Evolutionary conservation across 1,140 invertebrate genomes (phyloP).

Genomic region (Manduca sexta): DNA sequence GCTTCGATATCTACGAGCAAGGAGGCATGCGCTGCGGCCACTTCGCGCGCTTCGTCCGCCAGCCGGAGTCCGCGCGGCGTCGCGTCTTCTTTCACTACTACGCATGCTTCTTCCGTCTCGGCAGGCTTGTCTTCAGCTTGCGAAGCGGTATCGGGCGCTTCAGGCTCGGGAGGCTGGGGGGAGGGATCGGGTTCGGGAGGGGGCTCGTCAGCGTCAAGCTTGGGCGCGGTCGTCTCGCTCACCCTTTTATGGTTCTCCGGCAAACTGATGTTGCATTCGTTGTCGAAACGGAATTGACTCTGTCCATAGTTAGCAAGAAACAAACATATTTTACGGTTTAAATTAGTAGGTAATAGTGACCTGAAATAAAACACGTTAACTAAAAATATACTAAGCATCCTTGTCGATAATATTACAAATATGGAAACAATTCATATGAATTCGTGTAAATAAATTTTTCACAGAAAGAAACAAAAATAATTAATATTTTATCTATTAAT

Average conservation of each 20-base stretch:
- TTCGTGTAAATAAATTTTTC: too few relatives aligned
- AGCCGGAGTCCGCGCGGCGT: conserved; percentile 55
- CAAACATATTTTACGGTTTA: conserved; percentile 18
- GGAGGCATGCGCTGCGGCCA: conserved; percentile 66
- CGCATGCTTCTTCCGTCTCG: conserved; percentile 47
- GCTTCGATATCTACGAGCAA: conserved; percentile 72
- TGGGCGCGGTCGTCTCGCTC: conserved; percentile 77
- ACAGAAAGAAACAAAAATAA: too few relatives aligned
- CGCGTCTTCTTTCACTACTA: conserved; percentile 60
- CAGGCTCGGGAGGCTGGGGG: conserved; percentile 18
- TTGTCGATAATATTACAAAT: too few relatives aligned
- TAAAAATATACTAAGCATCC: too few relatives aligned
- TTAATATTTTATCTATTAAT: too few relatives aligned
- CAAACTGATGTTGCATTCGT: conserved; percentile 96
- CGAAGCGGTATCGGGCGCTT: conserved; percentile 38
- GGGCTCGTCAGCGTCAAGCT: conserved; percentile 54
- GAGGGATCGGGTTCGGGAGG: conserved; percentile 22
- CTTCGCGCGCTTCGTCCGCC: conserved; percentile 61
- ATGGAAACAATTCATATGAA: too few relatives aligned
- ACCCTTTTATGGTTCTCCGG: conserved; percentile 97
- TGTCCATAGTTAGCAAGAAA: conserved; percentile 73
- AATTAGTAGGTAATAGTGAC: too few relatives aligned
- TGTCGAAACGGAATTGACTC: conserved; percentile 99
- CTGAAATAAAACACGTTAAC: too few relatives aligned
- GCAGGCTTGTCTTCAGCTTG: conserved; percentile 36